These are phyloP conservation scores for Synergus umbraculus DNA, from an alignment of 2,888 invertebrate species.

Conservation along the genomic window DNA sequence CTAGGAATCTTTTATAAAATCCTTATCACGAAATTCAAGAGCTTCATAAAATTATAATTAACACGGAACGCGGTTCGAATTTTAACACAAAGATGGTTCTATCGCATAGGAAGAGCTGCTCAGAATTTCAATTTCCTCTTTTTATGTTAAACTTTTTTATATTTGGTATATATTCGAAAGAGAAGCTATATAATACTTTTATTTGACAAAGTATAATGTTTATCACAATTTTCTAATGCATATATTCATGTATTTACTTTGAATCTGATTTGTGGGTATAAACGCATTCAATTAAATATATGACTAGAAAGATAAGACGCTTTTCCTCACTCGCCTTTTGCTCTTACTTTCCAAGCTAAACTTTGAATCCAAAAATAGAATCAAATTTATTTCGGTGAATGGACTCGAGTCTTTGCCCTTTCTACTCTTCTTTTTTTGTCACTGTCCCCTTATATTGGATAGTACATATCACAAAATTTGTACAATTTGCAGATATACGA, in stretches of 20 bases:
- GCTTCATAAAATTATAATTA: not conserved
- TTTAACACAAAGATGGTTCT: not conserved
- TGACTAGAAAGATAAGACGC: not conserved
- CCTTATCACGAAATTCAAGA: not conserved
- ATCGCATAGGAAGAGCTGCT: not conserved
- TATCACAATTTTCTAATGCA: too few species aligned
- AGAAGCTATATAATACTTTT: not conserved
- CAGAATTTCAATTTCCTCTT: not conserved
- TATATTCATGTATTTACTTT: too few species aligned
- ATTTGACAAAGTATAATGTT: too few species aligned
- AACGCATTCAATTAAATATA: not conserved
- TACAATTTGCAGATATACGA: not conserved
- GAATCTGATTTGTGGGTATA: not conserved
- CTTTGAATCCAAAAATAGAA: constrained; percentile 28
- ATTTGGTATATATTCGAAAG: not conserved
- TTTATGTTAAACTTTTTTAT: not conserved
- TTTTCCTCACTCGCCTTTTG: constrained; percentile 19
- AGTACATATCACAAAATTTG: not conserved
- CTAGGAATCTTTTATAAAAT: not conserved
- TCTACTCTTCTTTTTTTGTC: not conserved
- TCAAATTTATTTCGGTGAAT: constrained; percentile 28
- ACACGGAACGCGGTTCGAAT: not conserved
- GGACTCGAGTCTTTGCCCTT: constrained; percentile 29
- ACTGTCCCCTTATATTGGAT: not conserved
- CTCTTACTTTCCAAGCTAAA: constrained; percentile 13